These are phyloP conservation scores for Chrysina gloriosa DNA, from an alignment of 2,888 invertebrate genomes.

Conservation along the genomic window DNA sequence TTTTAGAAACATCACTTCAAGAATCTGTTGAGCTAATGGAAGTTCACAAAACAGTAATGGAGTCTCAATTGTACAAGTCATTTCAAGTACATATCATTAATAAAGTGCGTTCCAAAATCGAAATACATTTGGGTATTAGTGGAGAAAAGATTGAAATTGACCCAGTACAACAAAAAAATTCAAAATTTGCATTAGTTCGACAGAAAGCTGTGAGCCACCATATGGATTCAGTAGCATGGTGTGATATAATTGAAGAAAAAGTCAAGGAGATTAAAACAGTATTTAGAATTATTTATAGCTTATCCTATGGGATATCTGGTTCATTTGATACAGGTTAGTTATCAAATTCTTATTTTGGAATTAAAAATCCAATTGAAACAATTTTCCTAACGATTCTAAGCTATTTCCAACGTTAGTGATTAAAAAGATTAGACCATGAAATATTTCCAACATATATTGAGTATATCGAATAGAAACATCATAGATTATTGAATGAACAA, in stretches of 20 bases:
- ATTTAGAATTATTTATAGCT: conserved; percentile 80
- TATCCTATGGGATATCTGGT: conserved; percentile 53
- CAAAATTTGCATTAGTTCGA: conserved; percentile 69
- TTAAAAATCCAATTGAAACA: no score
- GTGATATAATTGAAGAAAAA: conserved; percentile 84
- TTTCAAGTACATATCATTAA: conserved; percentile 82
- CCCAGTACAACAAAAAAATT: conserved; percentile 77
- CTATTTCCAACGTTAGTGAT: no score
- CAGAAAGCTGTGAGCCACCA: conserved; percentile 86
- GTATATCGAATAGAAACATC: no score
- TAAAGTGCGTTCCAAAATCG: conserved; percentile 83
- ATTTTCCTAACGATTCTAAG: no score
- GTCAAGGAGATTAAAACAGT: conserved; percentile 72
- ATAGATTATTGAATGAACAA: no score
- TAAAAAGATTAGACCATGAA: no score
- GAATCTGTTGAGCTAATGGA: conserved; percentile 71
- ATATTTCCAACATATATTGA: no score
- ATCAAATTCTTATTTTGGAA: not conserved
- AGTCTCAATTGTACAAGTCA: conserved; percentile 88
- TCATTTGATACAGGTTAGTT: conserved; percentile 25
- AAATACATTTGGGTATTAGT: conserved; percentile 88
- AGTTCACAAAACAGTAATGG: conserved; percentile 81
- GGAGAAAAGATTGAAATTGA: conserved; percentile 93
- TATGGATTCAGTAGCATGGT: conserved; percentile 89
- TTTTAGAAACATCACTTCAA: conserved; percentile 50